Percentiles rank a stretch among this genome's conserved stretches.
These are phyloP conservation scores for Cnemophilus loriae DNA, from an alignment of 2,113 vertebrate genomes.

Conservation along the genomic window DNA sequence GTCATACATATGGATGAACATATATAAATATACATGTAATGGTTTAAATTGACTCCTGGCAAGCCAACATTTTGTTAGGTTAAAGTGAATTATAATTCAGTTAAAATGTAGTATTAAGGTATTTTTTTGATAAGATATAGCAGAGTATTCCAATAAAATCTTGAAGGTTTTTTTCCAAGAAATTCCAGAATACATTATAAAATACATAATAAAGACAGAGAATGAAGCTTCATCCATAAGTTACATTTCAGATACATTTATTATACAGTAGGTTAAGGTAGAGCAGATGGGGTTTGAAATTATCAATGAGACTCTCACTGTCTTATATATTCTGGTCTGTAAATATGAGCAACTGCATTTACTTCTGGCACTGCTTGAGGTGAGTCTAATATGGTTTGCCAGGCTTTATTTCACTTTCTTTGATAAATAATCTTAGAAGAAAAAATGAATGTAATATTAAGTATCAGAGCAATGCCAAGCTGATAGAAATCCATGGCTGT, in stretches of 20 bases:
- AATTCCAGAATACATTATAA: not conserved
- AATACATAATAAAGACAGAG: not conserved
- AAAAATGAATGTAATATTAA: not conserved
- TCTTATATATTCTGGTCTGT: not conserved
- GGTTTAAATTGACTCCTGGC: not conserved
- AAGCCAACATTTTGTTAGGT: not conserved
- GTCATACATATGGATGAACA: not conserved
- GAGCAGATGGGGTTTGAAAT: not conserved
- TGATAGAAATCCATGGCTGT: not conserved
- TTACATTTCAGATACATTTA: not conserved
- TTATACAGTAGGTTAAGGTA: not conserved
- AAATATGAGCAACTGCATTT: not conserved
- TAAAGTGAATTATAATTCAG: not conserved
- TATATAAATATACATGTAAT: not conserved
- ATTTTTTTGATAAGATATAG: not conserved
- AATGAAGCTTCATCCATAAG: not conserved
- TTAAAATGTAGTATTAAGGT: not conserved
- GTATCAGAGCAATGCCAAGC: not conserved
- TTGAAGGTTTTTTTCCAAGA: not conserved
- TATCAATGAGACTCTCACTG: not conserved
- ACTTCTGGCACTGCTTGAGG: not conserved
- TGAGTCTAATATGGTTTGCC: not conserved
- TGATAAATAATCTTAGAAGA: not conserved
- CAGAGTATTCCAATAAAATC: not conserved
- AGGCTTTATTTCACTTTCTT: not conserved